phyloP scores from a whole-genome alignment of 2,888 invertebrate species.

The Camptogramma bilineatum region DNA sequence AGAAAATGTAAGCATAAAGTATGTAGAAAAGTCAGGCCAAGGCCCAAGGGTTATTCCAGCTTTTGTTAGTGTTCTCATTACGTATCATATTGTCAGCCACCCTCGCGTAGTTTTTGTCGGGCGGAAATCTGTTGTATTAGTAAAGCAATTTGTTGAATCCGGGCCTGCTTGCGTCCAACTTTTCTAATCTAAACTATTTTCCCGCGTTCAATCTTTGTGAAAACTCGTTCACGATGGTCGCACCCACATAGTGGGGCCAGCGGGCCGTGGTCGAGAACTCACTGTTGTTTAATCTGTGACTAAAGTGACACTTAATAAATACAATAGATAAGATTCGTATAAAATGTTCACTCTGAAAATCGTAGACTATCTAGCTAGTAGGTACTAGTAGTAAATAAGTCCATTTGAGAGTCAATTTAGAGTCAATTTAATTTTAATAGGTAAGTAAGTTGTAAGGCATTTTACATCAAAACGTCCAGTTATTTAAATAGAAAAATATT shows the following conservation, averaged over 20 bases:
- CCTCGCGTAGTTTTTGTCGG: slow-evolving; percentile 53
- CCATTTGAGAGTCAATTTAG: too few relatives aligned
- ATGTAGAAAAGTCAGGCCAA: too few relatives aligned
- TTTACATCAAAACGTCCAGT: not conserved
- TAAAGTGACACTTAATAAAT: slow-evolving; percentile 39
- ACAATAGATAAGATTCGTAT: slow-evolving; percentile 30
- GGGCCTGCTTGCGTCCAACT: slow-evolving; percentile 63
- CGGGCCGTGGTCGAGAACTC: slow-evolving; percentile 23
- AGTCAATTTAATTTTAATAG: too few relatives aligned
- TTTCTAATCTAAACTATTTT: slow-evolving; percentile 83
- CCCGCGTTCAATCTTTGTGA: slow-evolving; percentile 51
- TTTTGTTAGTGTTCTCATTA: too few relatives aligned
- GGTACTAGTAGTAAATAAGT: too few relatives aligned
- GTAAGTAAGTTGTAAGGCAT: too few relatives aligned
- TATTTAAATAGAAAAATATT: not conserved
- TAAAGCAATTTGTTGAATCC: slow-evolving; percentile 76
- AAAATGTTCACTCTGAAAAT: not conserved
- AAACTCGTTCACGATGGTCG: slow-evolving; percentile 43
- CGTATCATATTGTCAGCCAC: not conserved
- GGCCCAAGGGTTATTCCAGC: too few relatives aligned
- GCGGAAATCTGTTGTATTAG: slow-evolving; percentile 80
- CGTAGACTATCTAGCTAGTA: too few relatives aligned
- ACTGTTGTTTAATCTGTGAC: not conserved
- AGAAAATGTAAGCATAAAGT: too few relatives aligned
- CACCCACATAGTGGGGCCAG: slow-evolving; percentile 35